A percentile compares a stretch with the other conserved stretches of the same genome.
Conservation (phyloP, 2,113 vertebrate species). For the Toxotes jaculatrix region DNA sequence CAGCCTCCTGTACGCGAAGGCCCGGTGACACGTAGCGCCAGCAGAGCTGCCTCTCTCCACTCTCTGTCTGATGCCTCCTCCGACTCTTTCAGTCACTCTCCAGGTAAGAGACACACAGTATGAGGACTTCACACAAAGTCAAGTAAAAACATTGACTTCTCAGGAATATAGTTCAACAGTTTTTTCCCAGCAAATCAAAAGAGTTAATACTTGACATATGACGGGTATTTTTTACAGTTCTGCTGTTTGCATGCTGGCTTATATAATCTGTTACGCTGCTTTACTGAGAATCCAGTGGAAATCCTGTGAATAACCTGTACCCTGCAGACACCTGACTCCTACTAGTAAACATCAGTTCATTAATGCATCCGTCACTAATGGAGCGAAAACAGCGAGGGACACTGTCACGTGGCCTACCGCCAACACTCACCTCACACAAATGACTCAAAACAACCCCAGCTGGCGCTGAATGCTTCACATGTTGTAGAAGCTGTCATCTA, state of each 20-base stretch:
- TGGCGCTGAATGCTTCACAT: constrained; percentile 34
- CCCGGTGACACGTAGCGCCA: constrained; percentile 70
- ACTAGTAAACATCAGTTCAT: constrained; percentile 65
- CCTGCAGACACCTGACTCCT: constrained; percentile 55
- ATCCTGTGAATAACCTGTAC: constrained; percentile 46
- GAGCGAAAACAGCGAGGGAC: constrained; percentile 39
- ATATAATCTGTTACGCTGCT: constrained; percentile 36
- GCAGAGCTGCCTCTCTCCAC: constrained; percentile 82
- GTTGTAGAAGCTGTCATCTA: constrained; percentile 35
- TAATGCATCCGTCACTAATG: constrained; percentile 62
- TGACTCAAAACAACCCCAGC: constrained; percentile 45
- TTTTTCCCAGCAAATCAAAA: background rate
- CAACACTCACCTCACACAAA: constrained; percentile 31
- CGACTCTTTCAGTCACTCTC: constrained; percentile 86
- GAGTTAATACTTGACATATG: constrained; percentile 2
- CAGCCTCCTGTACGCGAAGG: constrained; percentile 89
- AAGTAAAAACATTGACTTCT: constrained; percentile 6
- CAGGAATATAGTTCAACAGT: background rate
- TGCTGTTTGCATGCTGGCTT: constrained; percentile 26
- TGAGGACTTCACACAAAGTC: background rate
- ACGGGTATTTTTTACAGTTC: background rate
- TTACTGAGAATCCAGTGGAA: constrained; percentile 51
- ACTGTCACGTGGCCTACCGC: constrained; percentile 26
- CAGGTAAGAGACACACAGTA: constrained; percentile 82
- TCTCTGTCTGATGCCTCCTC: constrained; percentile 87